Conservation (phyloP, 2,888 invertebrate genomes). For the Leptinotarsa juncta region DNA sequence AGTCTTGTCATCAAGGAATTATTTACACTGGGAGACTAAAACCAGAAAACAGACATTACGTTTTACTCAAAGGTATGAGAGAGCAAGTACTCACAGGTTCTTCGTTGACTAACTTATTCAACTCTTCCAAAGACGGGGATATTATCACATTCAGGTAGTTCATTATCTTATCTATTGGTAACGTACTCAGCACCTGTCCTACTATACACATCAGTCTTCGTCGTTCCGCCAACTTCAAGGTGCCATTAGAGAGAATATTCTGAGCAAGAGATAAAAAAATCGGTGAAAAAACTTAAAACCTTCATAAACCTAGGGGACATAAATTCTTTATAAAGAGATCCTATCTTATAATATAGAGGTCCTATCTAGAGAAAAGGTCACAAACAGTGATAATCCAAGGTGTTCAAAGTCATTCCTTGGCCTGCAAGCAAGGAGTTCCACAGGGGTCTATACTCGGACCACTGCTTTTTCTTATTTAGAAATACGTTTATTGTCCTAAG, state of each 20-base stretch:
- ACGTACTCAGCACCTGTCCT: constrained; percentile 78
- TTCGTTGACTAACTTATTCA: constrained; percentile 68
- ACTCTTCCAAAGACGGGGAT: constrained; percentile 74
- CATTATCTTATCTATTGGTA: constrained; percentile 74
- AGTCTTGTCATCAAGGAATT: constrained; percentile 72
- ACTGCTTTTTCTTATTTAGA: too few species aligned
- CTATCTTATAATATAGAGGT: too few species aligned
- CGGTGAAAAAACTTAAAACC: not conserved
- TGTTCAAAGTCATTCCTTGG: too few species aligned
- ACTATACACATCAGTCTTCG: constrained; percentile 81
- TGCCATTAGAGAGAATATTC: constrained; percentile 69
- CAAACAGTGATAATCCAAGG: too few species aligned
- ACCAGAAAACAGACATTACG: constrained; percentile 19
- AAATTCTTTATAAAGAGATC: too few species aligned
- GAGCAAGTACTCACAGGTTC: constrained; percentile 64
- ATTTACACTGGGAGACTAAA: constrained; percentile 67
- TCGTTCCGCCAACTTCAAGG: constrained; percentile 75
- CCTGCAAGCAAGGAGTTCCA: too few species aligned
- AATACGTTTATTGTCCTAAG: too few species aligned
- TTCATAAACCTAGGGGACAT: not conserved
- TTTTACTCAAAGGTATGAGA: not conserved
- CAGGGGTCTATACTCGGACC: too few species aligned
- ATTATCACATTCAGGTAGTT: constrained; percentile 77
- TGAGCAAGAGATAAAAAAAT: constrained; percentile 56
- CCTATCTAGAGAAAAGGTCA: too few species aligned